A percentile compares a stretch with the other conserved stretches of the same genome.
These are phyloP conservation scores for Boulengeromyrus knoepffleri DNA, from an alignment of 2,113 vertebrate genomes.

Conservation along the genomic window DNA sequence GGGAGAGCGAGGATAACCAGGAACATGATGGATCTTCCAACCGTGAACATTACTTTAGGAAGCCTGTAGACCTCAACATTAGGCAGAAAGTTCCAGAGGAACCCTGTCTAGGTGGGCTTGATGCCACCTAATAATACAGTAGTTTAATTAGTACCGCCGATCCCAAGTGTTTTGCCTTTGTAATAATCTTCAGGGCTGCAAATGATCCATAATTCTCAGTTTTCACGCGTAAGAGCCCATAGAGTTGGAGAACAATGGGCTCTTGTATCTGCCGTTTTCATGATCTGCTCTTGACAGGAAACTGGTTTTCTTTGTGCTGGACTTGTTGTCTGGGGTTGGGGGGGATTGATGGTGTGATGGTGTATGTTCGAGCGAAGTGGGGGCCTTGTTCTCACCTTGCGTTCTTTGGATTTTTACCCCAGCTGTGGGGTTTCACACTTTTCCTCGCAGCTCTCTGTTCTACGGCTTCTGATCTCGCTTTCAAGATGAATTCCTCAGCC, in stretches of 20 bases:
- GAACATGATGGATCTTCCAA: background rate
- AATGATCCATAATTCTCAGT: background rate
- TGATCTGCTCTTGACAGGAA: background rate
- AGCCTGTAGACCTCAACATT: background rate
- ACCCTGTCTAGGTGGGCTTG: no score
- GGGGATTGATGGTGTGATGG: background rate
- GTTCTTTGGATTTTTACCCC: background rate
- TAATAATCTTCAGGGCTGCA: background rate
- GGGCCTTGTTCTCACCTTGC: background rate
- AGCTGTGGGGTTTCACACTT: background rate
- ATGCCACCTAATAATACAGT: background rate
- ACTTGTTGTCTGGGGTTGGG: background rate
- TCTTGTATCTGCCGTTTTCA: background rate
- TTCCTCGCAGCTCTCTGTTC: background rate
- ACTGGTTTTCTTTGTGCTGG: slow-evolving; percentile 8
- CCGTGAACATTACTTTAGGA: background rate
- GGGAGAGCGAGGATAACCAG: background rate
- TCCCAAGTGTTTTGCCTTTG: background rate
- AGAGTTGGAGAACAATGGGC: background rate
- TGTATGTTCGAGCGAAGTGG: background rate
- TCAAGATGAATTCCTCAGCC: background rate
- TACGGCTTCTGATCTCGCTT: background rate
- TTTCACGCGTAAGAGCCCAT: background rate
- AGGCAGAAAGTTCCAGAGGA: background rate
- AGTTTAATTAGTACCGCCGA: background rate